Evolutionary conservation across 2,888 invertebrate genomes (phyloP), one percentile per base, ranked within the genome.

Genomic region (Dynastes grantii): DNA sequence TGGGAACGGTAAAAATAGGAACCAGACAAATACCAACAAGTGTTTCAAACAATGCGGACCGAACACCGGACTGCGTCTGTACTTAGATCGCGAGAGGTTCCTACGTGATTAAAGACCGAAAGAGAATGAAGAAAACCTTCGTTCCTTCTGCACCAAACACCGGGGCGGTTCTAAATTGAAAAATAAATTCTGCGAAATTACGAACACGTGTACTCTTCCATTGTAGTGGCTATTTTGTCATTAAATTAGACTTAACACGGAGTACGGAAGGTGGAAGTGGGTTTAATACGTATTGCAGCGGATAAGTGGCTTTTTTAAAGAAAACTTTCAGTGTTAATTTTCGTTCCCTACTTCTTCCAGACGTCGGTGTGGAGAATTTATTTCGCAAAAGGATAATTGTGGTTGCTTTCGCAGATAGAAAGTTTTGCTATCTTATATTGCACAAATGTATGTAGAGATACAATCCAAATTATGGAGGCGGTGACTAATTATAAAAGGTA

Each of bases 181-280:
- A 73, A 73, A 73, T 73, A 73, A 73, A 73, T 73, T 73, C 58
- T 32, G n/a, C 2, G 58, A 73, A 73, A 73, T 73, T 73, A 73
- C 71, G 37, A 73, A 58, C 71, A 73, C 58, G 71, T 73, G 71
- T 73, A 40, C 49, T 51, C 22, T 11, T 51, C 58, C 22, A 22
- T 73, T 58, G 58, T 40, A 51, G 22, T 22, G 45, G 58, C 37
- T 45, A 73, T 73, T 58, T 55, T 73, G 71, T 73, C 71, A 73
- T 73, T 73, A 73, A 73, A 73, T 73, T 73, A 73, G 58, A 73
- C 40, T 73, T 73, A 58, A 40, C 40, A 58, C 55, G 8, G 37
- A 9, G 37, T 9, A 58, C 13, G 22, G 37, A 58, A 45, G 51
- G 32, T n/a, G 13, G 13, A 27, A 51, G 53, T n/a, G 51, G 22